Percentiles rank a stretch among this genome's conserved stretches.
Evolutionary conservation across 2,797 vertebrate species (phyloP).

Genomic region (Carcharodon carcharias): DNA sequence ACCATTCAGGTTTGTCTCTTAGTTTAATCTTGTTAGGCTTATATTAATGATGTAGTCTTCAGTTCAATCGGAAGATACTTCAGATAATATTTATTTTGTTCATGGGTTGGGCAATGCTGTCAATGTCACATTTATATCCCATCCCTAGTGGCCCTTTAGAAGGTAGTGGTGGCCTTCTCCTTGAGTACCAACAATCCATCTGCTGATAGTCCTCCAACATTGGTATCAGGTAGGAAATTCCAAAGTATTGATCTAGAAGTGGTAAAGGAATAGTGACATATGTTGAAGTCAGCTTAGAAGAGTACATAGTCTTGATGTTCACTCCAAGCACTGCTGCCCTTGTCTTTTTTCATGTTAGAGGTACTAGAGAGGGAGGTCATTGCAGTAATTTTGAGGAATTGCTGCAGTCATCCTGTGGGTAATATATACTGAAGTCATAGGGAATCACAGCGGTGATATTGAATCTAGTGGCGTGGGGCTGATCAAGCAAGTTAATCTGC

Average conservation of each 20-base stretch:
- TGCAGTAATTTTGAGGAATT: background rate
- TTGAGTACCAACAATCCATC: background rate
- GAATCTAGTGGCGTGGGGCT: background rate
- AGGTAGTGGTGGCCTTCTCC: background rate
- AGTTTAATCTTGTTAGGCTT: background rate
- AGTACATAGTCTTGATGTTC: background rate
- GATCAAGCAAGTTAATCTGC: background rate
- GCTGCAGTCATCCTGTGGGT: background rate
- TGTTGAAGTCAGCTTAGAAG: background rate
- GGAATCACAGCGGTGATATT: background rate
- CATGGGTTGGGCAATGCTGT: background rate
- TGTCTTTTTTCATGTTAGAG: background rate
- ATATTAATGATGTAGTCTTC: background rate
- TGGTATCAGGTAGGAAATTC: background rate
- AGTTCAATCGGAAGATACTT: background rate
- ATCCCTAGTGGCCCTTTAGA: background rate
- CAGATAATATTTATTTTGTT: background rate
- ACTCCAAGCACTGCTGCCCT: background rate
- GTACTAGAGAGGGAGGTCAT: background rate
- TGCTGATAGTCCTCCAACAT: background rate
- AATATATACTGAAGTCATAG: background rate
- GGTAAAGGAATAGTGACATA: background rate
- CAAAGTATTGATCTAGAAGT: background rate
- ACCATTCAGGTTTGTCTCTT: background rate
- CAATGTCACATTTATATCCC: background rate